These are phyloP conservation scores for Elephas maximus DNA, from an alignment of 2,113 vertebrate species.

Conservation along the genomic window DNA sequence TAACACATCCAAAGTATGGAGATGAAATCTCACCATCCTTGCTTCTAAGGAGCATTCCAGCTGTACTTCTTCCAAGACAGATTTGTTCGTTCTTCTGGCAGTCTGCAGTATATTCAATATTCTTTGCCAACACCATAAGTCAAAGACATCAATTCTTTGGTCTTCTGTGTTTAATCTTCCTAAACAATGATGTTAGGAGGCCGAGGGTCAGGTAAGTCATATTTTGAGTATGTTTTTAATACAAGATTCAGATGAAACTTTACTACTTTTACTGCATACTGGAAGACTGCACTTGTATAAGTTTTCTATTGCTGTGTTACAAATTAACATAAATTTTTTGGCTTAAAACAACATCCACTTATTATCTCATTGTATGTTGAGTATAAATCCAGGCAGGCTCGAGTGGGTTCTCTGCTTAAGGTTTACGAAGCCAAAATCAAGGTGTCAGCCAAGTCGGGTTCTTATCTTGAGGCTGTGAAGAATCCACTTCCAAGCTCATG, in stretches of 20 bases:
- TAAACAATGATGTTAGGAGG: not conserved
- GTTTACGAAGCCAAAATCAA: slow-evolving; percentile 12
- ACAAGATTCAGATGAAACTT: slow-evolving; percentile 21
- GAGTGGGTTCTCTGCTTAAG: not conserved
- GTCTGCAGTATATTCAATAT: no score
- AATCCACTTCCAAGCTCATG: not conserved
- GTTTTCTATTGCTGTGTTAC: not conserved
- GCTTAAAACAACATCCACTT: slow-evolving; percentile 54
- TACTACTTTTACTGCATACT: slow-evolving; percentile 26
- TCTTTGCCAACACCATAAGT: no score
- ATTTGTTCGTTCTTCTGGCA: no score
- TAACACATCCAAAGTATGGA: no score
- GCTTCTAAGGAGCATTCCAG: no score
- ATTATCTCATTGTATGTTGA: not conserved
- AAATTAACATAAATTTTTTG: slow-evolving; percentile 17
- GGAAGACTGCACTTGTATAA: slow-evolving; percentile 14
- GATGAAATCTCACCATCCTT: no score
- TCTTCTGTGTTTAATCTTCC: not conserved
- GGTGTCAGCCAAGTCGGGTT: not conserved
- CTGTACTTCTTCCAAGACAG: no score
- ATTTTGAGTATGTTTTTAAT: slow-evolving; percentile 2
- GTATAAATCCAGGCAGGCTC: not conserved
- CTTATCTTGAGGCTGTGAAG: slow-evolving; percentile 23
- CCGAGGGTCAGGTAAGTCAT: not conserved
- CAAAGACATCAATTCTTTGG: no score